These are phyloP conservation scores for Nipponacmea schrenckii DNA, from an alignment of 2,888 invertebrate genomes.

Conservation along the genomic window DNA sequence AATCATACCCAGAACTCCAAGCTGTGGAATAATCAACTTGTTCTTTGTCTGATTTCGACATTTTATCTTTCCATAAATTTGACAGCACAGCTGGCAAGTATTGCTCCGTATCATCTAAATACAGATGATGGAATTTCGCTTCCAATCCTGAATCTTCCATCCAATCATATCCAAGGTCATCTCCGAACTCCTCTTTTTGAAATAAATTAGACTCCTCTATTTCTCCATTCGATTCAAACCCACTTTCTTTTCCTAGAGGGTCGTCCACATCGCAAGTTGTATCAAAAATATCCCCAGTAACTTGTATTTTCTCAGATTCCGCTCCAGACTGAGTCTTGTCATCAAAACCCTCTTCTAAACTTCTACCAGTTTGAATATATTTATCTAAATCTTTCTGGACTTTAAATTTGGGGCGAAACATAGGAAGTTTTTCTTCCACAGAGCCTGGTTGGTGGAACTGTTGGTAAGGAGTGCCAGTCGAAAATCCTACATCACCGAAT, in stretches of 20 bases:
- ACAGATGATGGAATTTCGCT: not conserved
- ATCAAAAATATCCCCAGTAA: slow-evolving; percentile 4
- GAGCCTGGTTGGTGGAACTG: slow-evolving; percentile 33
- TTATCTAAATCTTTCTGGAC: slow-evolving; percentile 71
- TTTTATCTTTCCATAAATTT: not conserved
- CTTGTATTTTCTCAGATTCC: not conserved
- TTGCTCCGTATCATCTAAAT: not conserved
- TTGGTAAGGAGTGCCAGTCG: slow-evolving; percentile 44
- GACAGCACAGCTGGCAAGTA: not conserved
- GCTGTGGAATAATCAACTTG: not conserved
- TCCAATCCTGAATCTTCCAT: not conserved
- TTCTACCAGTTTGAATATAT: slow-evolving; percentile 72
- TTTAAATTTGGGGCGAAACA: slow-evolving; percentile 77
- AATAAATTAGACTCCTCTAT: not conserved
- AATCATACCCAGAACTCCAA: slow-evolving; percentile 1
- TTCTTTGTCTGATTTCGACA: not conserved
- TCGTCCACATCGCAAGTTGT: not conserved
- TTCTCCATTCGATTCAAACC: slow-evolving; percentile 1
- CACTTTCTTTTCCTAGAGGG: not conserved
- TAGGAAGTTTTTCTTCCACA: slow-evolving; percentile 33
- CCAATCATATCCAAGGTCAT: not conserved
- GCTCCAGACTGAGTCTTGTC: not conserved
- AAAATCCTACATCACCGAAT: slow-evolving; percentile 46
- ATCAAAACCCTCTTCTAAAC: slow-evolving; percentile 17
- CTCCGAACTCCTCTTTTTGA: not conserved